phyloP scores from a whole-genome alignment of 92 coral and sea anemone species.

The Parazoanthus darwini region DNA sequence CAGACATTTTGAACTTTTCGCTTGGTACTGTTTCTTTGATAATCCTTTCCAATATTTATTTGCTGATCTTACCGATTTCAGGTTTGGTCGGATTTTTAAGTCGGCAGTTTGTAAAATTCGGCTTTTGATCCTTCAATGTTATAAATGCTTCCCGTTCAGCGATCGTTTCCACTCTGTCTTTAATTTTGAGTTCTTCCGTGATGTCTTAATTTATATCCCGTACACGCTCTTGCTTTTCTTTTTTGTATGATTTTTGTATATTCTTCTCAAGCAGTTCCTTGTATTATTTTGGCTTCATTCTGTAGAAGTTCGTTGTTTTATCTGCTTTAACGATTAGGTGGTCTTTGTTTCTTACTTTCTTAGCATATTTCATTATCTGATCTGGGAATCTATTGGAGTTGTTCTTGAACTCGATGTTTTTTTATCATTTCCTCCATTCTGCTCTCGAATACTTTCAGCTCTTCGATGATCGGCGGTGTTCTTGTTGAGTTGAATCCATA shows the following conservation, averaged over 20 bases:
- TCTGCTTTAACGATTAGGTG: background rate
- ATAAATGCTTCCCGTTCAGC: background rate
- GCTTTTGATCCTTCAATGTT: background rate
- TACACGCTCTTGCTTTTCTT: background rate
- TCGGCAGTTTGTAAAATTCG: background rate
- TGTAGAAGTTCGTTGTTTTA: background rate
- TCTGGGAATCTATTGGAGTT: no score
- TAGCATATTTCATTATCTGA: background rate
- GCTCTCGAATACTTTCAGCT: no score
- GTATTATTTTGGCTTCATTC: background rate
- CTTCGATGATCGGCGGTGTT: no score
- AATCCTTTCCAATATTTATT: background rate
- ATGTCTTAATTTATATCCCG: background rate
- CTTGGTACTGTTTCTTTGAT: background rate
- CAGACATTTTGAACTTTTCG: no score
- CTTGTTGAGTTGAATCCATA: no score
- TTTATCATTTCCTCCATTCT: no score
- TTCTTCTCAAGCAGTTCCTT: background rate
- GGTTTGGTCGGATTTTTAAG: background rate
- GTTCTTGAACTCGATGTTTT: no score
- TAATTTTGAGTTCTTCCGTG: no score
- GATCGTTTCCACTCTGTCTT: background rate
- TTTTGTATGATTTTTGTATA: background rate
- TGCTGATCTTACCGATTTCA: background rate
- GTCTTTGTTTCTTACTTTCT: background rate